A percentile compares a stretch with the other conserved stretches of the same genome.
phyloP scores from a whole-genome alignment of 2,888 invertebrate genomes.

The Ochropleura plecta region DNA sequence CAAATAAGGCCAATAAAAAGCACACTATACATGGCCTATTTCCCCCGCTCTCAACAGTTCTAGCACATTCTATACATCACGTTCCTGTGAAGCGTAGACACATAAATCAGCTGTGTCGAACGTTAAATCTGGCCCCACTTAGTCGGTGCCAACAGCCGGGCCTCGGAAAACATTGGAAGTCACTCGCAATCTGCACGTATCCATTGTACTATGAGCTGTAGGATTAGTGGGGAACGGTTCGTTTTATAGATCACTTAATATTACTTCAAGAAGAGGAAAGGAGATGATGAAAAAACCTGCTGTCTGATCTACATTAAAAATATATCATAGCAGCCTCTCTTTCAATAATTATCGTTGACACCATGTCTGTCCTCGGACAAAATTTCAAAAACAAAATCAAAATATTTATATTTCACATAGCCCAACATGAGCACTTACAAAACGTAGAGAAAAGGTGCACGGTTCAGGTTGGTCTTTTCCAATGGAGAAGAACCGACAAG shows the following conservation, averaged over 20 bases:
- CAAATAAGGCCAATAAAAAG: not conserved
- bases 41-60: constrained; percentile 1
- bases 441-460: too few relatives aligned
- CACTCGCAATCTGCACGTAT: constrained; percentile 63
- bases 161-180: constrained; percentile 73
- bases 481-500: too few relatives aligned
- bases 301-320: not conserved
- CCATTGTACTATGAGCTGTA: constrained; percentile 59
- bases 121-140: constrained; percentile 78
- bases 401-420: too few relatives aligned
- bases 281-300: not conserved
- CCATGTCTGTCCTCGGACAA: too few relatives aligned
- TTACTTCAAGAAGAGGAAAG: not conserved
- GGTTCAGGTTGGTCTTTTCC: too few relatives aligned
- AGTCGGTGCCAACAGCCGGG: constrained; percentile 71
- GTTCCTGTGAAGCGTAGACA: constrained; percentile 71
- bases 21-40: constrained; percentile 32
- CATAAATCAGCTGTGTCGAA: constrained; percentile 81
- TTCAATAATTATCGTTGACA: not conserved
- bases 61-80: constrained; percentile 52
- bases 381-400: too few relatives aligned
- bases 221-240: not conserved
- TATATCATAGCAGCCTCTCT: too few relatives aligned
- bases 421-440: too few relatives aligned
- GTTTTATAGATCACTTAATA: not conserved